Conservation (phyloP, 2,113 vertebrate species). For the Chaetops frenatus region DNA sequence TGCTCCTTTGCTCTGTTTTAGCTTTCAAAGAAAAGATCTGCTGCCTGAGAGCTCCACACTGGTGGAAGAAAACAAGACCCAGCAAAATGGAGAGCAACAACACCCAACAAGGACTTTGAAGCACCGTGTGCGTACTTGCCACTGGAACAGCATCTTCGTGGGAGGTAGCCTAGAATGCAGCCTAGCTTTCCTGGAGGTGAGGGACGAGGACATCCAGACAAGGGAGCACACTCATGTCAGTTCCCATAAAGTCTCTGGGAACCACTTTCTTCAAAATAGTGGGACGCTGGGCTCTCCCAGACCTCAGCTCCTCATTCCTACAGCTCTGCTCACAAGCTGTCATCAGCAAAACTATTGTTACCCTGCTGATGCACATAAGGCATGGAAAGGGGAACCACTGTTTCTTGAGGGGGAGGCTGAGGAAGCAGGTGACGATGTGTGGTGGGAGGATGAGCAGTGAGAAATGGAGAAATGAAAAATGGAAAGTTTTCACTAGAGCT, state of each 20-base stretch:
- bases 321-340: not conserved
- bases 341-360: not conserved
- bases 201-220: not conserved
- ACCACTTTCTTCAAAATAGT: not conserved
- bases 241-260: not conserved
- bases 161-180: not conserved
- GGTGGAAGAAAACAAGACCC: not conserved
- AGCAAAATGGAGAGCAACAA: not conserved
- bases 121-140: not conserved
- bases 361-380: not conserved
- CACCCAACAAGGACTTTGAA: not conserved
- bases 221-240: not conserved
- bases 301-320: not conserved
- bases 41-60: not conserved
- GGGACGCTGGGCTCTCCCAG: not conserved
- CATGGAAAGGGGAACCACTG: conserved; percentile 50
- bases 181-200: not conserved
- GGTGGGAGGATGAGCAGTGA: conserved; percentile 14
- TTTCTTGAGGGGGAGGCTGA: conserved; percentile 42
- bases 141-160: not conserved
- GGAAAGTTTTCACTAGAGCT: conserved; percentile 4
- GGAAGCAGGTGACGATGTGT: not conserved
- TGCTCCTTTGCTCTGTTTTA: not conserved
- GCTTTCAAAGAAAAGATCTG: not conserved
- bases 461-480: conserved; percentile 63